phyloP scores from a whole-genome alignment of 2,113 vertebrate species.

The Typhlomys cinereus region DNA sequence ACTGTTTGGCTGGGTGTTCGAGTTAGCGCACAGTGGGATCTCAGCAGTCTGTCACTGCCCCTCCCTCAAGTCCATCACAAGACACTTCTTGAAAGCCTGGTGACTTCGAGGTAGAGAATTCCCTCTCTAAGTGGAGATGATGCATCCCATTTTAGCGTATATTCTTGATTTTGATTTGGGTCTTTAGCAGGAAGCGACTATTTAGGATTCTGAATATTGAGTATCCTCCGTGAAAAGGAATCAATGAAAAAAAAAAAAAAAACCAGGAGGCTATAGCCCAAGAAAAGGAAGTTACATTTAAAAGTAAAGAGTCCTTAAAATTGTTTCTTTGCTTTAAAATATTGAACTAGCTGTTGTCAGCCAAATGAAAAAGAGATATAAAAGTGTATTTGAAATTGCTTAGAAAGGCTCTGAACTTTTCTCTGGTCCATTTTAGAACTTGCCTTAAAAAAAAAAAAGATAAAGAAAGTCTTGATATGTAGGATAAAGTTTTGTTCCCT shows the following conservation, averaged over 20 bases:
- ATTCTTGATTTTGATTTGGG: not conserved
- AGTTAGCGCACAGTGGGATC: not conserved
- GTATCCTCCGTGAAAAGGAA: not conserved
- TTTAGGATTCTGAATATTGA: not conserved
- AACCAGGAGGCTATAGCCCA: not conserved
- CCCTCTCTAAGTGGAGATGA: not conserved
- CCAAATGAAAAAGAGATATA: not conserved
- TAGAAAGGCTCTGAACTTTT: not conserved
- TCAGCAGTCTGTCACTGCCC: not conserved
- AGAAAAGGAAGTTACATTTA: slow-evolving; percentile 2
- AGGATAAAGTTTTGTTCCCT: not conserved
- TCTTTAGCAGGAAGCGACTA: too few relatives aligned
- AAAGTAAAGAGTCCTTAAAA: not conserved
- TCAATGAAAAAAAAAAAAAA: not conserved
- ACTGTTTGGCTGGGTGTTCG: not conserved
- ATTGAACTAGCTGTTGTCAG: not conserved
- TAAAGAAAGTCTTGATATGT: not conserved
- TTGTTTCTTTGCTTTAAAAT: not conserved
- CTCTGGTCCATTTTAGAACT: not conserved
- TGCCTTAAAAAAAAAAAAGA: too few relatives aligned
- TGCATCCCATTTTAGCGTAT: too few relatives aligned
- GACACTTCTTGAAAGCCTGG: not conserved
- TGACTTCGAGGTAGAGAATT: not conserved
- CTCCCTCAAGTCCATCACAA: not conserved
- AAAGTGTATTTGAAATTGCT: not conserved